Base-by-base conservation (phyloP, 2,888 invertebrate genomes). In the Dasypolia templi region DNA sequence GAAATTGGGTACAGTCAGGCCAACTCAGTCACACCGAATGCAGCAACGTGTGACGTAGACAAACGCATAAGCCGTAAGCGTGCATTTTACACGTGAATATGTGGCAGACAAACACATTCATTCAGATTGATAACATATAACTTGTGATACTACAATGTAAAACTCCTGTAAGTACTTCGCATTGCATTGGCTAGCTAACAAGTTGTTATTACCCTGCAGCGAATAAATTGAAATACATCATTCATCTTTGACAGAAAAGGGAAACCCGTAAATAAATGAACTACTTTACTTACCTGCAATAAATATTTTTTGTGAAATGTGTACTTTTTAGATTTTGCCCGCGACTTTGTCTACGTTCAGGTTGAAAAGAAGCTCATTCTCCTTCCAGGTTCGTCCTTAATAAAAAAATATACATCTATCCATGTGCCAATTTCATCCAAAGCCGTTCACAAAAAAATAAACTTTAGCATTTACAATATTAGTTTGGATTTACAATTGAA, bases 91-190 rank as follows among this genome's bases (percentile, higher is more conserved):
- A 46, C 46, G n/a, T 39, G 53, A 19, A 42, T 14, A 17, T 17
- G 26, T 22, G 29, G 22, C 17, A 72, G 12, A 29, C 26, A 69
- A 9, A 29, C 26, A 69, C 7, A 39, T 70, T 70, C 12, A 39
- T 22, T 56, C 11, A 22, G n/a, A 7, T 56, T 17, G 17, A 56
- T 26, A 46, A 12, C 17, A 35, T 26, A 46, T 29, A 46, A 39
- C 22, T 70, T 39, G 39, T 49, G 19, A 39, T 29, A 56, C 12
- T 39, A 70, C 35, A 56, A 29, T 70, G 44, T 72, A 56, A 56
- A 12, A 56, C n/a, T 39, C 35, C 46, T 29, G 12, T 4, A 14
- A 46, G 29, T 72, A 39, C 11, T 17, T 17, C 19, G n/a, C 67
- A 6, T 12, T 66, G 22, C 7, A 12, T 49, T 29, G 12, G 26